Evolutionary conservation across 2,888 invertebrate genomes (phyloP), one percentile per base, ranked within the genome.

Genomic region (Meloe dianella): DNA sequence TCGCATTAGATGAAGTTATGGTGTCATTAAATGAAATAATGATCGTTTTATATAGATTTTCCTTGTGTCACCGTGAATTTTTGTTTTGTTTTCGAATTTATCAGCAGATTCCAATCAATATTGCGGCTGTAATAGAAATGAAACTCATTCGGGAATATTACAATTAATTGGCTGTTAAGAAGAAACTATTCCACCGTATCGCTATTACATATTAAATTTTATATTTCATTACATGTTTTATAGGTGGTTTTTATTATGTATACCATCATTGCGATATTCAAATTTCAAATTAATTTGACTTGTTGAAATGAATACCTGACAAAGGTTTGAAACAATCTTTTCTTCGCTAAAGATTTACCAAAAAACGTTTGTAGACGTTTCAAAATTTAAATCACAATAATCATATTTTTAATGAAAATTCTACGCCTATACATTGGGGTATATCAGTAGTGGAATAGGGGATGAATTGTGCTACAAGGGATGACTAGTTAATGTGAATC

Each of bases 321-420:
- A 3, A 14, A 12, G 20, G 54, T 24, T 14, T 22, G 1, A 54
- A 24, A 24, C 12, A 4, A 10, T 47, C 24, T 24, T 22, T 54
- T 54, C 24, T 54, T 24, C 10, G 24, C 5, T 54, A 61, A 61
- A 61, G 54, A 51, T 61, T 61, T 51, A 56, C 30, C n/a, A 47
- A 22, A 61, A 61, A 61, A 61, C 12, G 24, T 14, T n/a, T n/a
- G n/a, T n/a, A n/a, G n/a, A n/a, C 6, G 3, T 24, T 54, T 12
- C 20, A 51, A 20, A 24, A 24, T 54, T 54, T 24, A 10, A 54
- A 54, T 6, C 54, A 54, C 54, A 54, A 54, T 22, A 54, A 24
- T 17, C 6, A 17, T n/a, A 7, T 17, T 41, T 41, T 41, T 41
- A 5, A 41, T 17, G 41, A n/a, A 41, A 41, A 41, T 41, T 17